Conservation (phyloP, 2,888 invertebrate genomes). For the Ganaspis brasiliensis region DNA sequence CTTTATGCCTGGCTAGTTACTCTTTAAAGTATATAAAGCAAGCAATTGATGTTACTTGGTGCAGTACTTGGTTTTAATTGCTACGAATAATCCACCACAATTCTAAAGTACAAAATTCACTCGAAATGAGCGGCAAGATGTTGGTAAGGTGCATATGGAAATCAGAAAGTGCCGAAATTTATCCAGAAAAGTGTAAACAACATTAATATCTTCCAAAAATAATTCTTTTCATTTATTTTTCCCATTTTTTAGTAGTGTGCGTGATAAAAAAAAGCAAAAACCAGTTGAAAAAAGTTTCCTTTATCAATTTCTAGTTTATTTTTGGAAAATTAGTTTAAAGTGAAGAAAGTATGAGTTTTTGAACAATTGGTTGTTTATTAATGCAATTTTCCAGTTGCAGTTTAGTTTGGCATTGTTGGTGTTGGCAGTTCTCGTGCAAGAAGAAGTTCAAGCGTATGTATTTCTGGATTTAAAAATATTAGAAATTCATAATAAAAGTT, state of each 20-base stretch:
- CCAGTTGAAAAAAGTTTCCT: no score
- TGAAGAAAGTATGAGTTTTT: neutral
- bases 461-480: slow-evolving; percentile 2
- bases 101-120: slow-evolving; percentile 5
- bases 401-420: slow-evolving; percentile 50
- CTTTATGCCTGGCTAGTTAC: slow-evolving; percentile 66
- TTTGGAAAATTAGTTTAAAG: no score
- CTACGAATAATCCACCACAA: neutral
- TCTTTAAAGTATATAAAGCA: slow-evolving; percentile 69
- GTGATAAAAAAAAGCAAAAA: neutral
- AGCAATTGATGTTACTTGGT: slow-evolving; percentile 49
- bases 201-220: neutral
- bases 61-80: slow-evolving; percentile 58
- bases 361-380: neutral
- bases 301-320: no score
- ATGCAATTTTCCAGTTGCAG: slow-evolving; percentile 54
- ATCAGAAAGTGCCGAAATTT: neutral
- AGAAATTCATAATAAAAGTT: no score
- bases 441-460: slow-evolving; percentile 61
- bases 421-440: slow-evolving; percentile 49
- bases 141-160: slow-evolving; percentile 64
- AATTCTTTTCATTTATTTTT: neutral
- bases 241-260: neutral
- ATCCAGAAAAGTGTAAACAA: neutral
- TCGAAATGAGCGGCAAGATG: slow-evolving; percentile 64